A percentile compares a stretch with the other conserved stretches of the same genome.
These are phyloP conservation scores for Seira ritae DNA, from an alignment of 2,888 invertebrate genomes.

Conservation along the genomic window DNA sequence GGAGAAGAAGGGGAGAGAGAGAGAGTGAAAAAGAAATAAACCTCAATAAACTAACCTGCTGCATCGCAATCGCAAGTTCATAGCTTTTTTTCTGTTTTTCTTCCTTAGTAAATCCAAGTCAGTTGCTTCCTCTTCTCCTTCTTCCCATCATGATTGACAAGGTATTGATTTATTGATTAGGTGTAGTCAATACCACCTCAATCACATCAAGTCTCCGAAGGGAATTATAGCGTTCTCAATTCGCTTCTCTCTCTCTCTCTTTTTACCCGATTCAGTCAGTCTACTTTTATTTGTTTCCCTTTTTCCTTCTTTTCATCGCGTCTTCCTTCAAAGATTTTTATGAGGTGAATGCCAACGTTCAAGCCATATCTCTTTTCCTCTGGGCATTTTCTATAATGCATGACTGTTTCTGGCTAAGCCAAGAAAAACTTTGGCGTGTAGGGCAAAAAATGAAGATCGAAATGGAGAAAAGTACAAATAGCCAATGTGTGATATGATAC, in stretches of 20 bases:
- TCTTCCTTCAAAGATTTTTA: constrained; percentile 7
- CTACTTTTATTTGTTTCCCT: neutral
- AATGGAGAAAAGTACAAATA: neutral
- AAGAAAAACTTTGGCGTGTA: neutral
- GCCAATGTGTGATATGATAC: neutral
- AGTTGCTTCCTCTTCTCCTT: constrained; percentile 24
- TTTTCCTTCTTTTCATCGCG: neutral
- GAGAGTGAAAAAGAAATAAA: constrained; percentile 42
- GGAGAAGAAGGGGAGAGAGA: too few relatives aligned
- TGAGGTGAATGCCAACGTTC: constrained; percentile 3
- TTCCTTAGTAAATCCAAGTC: constrained; percentile 16
- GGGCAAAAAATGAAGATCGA: neutral
- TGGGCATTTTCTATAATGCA: constrained; percentile 8
- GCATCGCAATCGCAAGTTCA: constrained; percentile 16
- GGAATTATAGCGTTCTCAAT: constrained; percentile 43
- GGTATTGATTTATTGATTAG: constrained; percentile 73
- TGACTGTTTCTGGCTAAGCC: neutral
- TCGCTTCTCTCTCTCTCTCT: constrained; percentile 23
- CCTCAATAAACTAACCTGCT: constrained; percentile 38
- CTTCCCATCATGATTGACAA: constrained; percentile 68
- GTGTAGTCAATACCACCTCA: constrained; percentile 68
- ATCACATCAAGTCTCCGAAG: constrained; percentile 65
- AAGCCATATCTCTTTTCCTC: neutral
- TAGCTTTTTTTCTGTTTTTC: neutral
- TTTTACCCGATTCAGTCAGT: constrained; percentile 2